Evolutionary conservation across 2,797 vertebrate species (phyloP), one percentile per base, ranked within the genome.

Genomic region (Propithecus deckenii): DNA sequence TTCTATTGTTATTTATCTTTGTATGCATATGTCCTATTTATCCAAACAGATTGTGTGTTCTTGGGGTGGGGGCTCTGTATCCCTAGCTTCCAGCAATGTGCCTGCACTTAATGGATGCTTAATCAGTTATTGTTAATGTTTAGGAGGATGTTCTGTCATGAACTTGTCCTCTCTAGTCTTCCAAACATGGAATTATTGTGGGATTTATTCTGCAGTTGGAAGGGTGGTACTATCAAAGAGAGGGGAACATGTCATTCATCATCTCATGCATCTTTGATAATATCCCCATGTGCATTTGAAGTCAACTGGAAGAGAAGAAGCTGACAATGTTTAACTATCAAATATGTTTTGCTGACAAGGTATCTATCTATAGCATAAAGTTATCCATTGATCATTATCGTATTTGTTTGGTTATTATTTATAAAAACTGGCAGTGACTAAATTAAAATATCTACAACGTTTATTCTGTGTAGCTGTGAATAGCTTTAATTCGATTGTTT

Each of bases 1-100:
- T 93, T 94, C 86, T 93, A 69, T 67, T 94, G 93, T 85, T 96
- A 79, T 94, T 95, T 98, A 93, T 97, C 65, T 95, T 85, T 93
- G 59, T 81, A 91, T 80, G 57, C 69, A 67, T 94, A 92, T 90
- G 81, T 90, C 41, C 43, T 91, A 86, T 89, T 79, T 94, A 91
- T 76, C 28, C 93, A 93, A 89, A 93, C 80, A 94, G 93, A 96
- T 55, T 79, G 38, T 85, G 80, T 83, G 55, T 46, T 96, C 41
- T 76, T 92, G n/a, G 74, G 10, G 52, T 52, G 74, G 84, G 65
- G 35, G 1, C 15, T 75, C 5, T 80, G 43, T 80, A 76, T 71
- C 4, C 55, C 50, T 79, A 52, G 32, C 41, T 95, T 93, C 61
- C 87, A 91, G 23, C 17, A 32, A 38, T 78, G 14, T 41, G 55